A percentile compares a stretch with the other conserved stretches of the same genome.
phyloP scores from a whole-genome alignment of 2,113 vertebrate species.

The Myiopsitta monachus region DNA sequence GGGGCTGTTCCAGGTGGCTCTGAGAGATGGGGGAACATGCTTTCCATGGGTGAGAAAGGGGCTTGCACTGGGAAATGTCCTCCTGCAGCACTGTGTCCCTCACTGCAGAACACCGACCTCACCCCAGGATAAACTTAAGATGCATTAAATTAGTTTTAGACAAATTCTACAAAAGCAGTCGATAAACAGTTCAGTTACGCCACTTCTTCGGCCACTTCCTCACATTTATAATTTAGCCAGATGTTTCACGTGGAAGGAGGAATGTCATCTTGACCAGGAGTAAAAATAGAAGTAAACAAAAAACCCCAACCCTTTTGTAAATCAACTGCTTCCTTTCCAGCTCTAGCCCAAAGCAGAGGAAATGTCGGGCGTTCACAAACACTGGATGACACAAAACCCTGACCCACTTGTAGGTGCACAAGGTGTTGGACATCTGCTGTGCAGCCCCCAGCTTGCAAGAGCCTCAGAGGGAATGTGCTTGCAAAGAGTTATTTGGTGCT shows the following conservation, averaged over 20 bases:
- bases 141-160: neutral
- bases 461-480: neutral
- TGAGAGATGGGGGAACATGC: fast-evolving
- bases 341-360: neutral
- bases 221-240: neutral
- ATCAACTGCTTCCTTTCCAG: neutral
- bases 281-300: neutral
- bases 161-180: neutral
- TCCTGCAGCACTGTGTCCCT: neutral
- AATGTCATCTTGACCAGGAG: neutral
- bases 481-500: neutral
- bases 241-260: neutral
- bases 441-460: neutral
- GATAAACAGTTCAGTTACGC: neutral
- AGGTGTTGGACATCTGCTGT: neutral
- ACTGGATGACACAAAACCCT: neutral
- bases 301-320: neutral
- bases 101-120: neutral
- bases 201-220: neutral
- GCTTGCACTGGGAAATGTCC: fast-evolving
- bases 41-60: fast-evolving
- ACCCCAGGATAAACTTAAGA: fast-evolving
- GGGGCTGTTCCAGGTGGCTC: neutral
- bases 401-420: neutral
- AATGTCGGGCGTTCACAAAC: neutral